These are phyloP conservation scores for Eristalis intricaria DNA, from an alignment of 2,888 invertebrate genomes.

Conservation along the genomic window DNA sequence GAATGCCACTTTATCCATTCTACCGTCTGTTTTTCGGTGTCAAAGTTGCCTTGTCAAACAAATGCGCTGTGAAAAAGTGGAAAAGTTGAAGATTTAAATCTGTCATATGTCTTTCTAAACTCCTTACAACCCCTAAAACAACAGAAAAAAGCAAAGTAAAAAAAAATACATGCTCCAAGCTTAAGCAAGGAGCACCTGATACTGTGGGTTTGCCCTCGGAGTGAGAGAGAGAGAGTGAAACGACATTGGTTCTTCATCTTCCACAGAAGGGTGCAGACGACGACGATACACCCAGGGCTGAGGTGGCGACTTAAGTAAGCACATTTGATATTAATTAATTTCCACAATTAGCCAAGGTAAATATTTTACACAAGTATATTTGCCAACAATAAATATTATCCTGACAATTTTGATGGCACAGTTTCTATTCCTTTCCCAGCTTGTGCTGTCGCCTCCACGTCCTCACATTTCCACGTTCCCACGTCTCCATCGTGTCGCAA, in stretches of 20 bases:
- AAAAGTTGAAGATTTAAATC: constrained; percentile 69
- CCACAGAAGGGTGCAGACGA: constrained; percentile 13
- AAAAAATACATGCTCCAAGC: constrained; percentile 33
- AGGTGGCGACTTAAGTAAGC: constrained; percentile 48
- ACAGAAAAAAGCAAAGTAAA: constrained; percentile 1
- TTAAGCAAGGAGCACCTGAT: constrained; percentile 51
- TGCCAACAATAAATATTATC: constrained; percentile 62
- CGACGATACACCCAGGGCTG: neutral
- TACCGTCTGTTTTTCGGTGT: constrained; percentile 4
- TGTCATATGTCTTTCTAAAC: constrained; percentile 62
- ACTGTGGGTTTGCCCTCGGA: constrained; percentile 10
- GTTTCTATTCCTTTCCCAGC: constrained; percentile 36
- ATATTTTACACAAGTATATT: constrained; percentile 68
- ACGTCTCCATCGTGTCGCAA: constrained; percentile 1
- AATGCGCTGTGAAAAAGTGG: constrained; percentile 51
- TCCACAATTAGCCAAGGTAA: constrained; percentile 67
- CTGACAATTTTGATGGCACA: constrained; percentile 55
- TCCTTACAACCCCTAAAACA: constrained; percentile 18
- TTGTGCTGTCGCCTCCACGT: constrained; percentile 1
- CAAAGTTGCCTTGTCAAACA: constrained; percentile 55
- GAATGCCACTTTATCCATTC: neutral
- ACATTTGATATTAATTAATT: constrained; percentile 71
- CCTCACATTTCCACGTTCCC: neutral
- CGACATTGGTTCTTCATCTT: constrained; percentile 10
- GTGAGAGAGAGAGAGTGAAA: neutral